These are phyloP conservation scores for Cercopithecus mona DNA, from an alignment of 2,113 vertebrate genomes.

Conservation along the genomic window DNA sequence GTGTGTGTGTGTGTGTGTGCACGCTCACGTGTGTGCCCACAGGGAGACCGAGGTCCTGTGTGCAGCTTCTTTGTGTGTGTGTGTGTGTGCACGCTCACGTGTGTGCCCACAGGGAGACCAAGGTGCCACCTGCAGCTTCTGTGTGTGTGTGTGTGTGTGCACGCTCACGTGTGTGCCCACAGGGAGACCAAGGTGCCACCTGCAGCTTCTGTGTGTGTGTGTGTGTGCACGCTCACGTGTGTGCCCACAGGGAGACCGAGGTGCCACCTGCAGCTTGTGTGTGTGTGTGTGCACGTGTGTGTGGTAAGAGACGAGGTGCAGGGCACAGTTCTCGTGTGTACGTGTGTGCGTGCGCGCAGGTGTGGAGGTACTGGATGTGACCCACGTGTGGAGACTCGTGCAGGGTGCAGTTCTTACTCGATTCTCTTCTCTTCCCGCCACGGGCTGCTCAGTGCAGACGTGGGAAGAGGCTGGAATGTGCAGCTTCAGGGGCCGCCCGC, in stretches of 20 bases:
- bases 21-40: too few relatives aligned
- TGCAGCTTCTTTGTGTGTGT: too few relatives aligned
- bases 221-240: too few relatives aligned
- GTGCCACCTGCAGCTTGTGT: too few relatives aligned
- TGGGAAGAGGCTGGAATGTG: not conserved
- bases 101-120: rapidly evolving
- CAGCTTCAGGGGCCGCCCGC: not conserved
- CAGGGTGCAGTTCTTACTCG: not conserved
- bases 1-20: too few relatives aligned
- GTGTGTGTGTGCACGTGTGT: too few relatives aligned
- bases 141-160: too few relatives aligned
- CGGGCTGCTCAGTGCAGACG: not conserved
- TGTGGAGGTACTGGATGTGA: not conserved
- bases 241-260: too few relatives aligned
- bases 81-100: too few relatives aligned
- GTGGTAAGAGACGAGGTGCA: not conserved
- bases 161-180: too few relatives aligned
- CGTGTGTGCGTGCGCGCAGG: rapidly evolving
- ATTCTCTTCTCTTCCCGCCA: not conserved
- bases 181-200: rapidly evolving
- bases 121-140: too few relatives aligned
- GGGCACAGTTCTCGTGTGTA: not conserved
- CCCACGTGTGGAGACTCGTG: not conserved
- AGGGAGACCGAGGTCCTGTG: rapidly evolving
- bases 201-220: too few relatives aligned